Evolutionary conservation across 2,797 vertebrate genomes (phyloP), one percentile per base, ranked within the genome.

Genomic region (Synaphobranchus kaupii): DNA sequence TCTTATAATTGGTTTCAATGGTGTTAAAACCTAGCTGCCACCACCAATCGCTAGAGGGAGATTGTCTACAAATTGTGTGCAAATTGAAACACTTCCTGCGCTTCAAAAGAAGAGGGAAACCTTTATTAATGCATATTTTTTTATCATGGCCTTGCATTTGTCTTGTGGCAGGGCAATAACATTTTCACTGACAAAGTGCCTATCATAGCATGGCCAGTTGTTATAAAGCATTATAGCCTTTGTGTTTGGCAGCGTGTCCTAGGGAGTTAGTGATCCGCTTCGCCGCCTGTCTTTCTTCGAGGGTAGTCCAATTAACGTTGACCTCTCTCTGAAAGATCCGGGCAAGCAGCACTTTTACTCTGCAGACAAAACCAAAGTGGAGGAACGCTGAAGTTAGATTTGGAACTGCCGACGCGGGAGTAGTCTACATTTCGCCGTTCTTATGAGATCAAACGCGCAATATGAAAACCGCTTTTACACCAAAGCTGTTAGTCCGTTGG

Each of bases 271-370:
- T 86, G 44, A 87, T 90, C 86, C 68, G 66, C 73, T 88, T 89
- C 87, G 58, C 76, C 39, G 88, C 50, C 86, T 87, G 84, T 87
- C 78, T 80, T 66, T 86, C 86, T 88, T 87, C 83, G 84, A 88
- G 47, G 76, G 87, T 88, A 85, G 85, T 85, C 83, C 89, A 88
- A 92, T 91, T 88, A 89, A 90, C 84, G 50, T 34, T 48, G 81
- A 86, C 84, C 28, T 84, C 52, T 52, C 83, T 84, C 20, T 28
- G 48, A 81, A 44, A 82, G 6, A 84, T 52, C 50, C 12, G 0
- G 34, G 22, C 22, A 22, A 71, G 81, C 47, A 68, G 73, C 22
- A 47, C 9, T 80, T 73, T 44, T 25, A 34, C 39, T 80, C 34
- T 60, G 47, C 71, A 80, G 34, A 86, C 52, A 80, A 86, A 17